A percentile compares a stretch with the other conserved stretches of the same genome.
Conservation (phyloP, 2,113 vertebrate species). For the Rynchops niger region DNA sequence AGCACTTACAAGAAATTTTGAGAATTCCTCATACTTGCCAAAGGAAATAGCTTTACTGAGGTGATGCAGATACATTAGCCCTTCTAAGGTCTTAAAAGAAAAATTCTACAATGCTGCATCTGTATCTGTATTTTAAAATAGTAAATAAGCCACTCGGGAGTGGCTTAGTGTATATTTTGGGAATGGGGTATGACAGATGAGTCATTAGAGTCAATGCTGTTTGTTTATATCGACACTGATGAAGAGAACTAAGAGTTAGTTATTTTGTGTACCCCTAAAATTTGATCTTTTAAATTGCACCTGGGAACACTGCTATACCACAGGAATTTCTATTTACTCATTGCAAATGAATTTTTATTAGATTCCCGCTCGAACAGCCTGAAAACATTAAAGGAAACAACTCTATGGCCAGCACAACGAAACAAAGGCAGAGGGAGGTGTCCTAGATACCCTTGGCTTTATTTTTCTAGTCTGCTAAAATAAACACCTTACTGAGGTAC, state of each 20-base stretch:
- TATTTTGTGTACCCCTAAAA: neutral
- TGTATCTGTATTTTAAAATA: conserved; percentile 51
- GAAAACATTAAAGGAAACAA: neutral
- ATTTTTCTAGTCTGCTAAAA: neutral
- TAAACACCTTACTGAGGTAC: neutral
- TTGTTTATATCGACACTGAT: neutral
- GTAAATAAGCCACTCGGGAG: neutral
- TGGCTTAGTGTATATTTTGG: conserved; percentile 31
- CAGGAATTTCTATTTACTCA: neutral
- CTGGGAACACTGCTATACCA: neutral
- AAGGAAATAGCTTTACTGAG: neutral
- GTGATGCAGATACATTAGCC: neutral
- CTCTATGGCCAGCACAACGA: neutral
- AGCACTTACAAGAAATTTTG: neutral
- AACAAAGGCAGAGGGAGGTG: neutral
- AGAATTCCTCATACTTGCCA: neutral
- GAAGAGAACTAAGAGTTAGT: neutral
- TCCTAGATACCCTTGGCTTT: neutral
- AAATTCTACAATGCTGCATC: conserved; percentile 68
- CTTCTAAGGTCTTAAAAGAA: conserved; percentile 14
- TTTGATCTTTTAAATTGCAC: neutral
- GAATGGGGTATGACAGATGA: conserved; percentile 47
- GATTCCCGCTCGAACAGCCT: neutral
- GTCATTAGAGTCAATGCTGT: neutral
- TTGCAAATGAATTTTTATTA: neutral